Percentiles rank a stretch among this genome's conserved stretches.
Conservation (phyloP, 2,113 vertebrate species). For the Odocoileus hemionus region DNA sequence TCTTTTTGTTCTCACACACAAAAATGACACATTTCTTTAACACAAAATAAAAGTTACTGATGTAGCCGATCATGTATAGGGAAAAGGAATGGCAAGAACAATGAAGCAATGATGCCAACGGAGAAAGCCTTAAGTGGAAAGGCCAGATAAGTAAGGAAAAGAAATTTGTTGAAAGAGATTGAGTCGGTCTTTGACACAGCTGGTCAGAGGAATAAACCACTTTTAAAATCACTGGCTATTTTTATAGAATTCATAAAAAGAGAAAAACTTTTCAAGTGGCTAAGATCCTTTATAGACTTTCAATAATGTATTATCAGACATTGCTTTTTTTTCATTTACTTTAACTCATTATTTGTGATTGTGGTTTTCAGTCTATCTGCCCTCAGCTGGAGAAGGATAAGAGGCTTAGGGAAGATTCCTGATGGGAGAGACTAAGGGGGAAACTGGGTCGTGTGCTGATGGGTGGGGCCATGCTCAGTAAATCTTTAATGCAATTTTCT, state of each 20-base stretch:
- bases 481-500: not conserved
- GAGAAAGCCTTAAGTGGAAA: not conserved
- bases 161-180: constrained; percentile 13
- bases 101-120: not conserved
- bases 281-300: not conserved
- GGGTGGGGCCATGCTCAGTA: not conserved
- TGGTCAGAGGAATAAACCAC: constrained; percentile 31
- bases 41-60: constrained; percentile 29
- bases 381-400: not conserved
- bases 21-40: constrained; percentile 18
- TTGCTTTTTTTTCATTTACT: not conserved
- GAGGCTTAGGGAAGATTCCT: not conserved
- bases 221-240: constrained; percentile 31
- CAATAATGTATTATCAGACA: not conserved
- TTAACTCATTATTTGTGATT: not conserved
- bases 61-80: not conserved
- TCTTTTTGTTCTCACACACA: not conserved
- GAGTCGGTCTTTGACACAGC: not conserved
- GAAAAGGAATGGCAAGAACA: not conserved
- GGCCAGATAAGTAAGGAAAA: not conserved
- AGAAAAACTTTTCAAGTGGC: not conserved
- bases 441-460: not conserved
- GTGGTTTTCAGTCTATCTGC: not conserved
- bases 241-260: not conserved
- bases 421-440: not conserved